Conservation (phyloP, 2,888 invertebrate species). For the Rotaria socialis region DNA sequence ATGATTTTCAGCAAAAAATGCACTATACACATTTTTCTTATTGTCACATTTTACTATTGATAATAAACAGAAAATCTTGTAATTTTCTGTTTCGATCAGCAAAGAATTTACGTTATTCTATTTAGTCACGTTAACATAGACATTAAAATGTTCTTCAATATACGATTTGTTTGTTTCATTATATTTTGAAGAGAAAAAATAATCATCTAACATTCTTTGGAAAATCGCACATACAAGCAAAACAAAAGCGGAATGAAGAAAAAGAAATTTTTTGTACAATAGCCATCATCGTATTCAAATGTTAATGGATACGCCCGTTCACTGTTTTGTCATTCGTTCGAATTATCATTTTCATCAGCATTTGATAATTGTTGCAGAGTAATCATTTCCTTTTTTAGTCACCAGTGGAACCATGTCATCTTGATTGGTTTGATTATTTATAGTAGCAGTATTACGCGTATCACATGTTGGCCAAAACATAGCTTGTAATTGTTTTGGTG, state of each 20-base stretch:
- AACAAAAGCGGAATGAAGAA: background rate
- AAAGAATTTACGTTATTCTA: background rate
- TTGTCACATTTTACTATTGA: background rate
- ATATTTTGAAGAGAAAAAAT: too few species aligned
- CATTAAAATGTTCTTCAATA: background rate
- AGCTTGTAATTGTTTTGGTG: constrained; percentile 6
- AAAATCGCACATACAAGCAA: background rate
- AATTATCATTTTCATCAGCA: background rate
- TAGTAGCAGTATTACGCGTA: background rate
- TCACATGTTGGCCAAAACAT: background rate
- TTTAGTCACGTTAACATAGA: background rate
- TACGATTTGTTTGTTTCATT: background rate
- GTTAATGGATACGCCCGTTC: background rate
- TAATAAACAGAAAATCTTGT: background rate
- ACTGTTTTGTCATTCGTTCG: background rate
- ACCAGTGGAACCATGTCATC: background rate
- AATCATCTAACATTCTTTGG: background rate
- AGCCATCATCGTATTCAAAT: background rate
- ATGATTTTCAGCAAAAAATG: background rate
- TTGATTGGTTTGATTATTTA: background rate
- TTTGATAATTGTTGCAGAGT: background rate
- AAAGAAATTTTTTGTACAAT: too few species aligned
- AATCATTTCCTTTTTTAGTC: background rate
- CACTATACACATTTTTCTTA: background rate
- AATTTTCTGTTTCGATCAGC: background rate